Evolutionary conservation across 2,888 invertebrate species (phyloP), one percentile per base, ranked within the genome.

Genomic region (Xanthorhoe spadicearia): DNA sequence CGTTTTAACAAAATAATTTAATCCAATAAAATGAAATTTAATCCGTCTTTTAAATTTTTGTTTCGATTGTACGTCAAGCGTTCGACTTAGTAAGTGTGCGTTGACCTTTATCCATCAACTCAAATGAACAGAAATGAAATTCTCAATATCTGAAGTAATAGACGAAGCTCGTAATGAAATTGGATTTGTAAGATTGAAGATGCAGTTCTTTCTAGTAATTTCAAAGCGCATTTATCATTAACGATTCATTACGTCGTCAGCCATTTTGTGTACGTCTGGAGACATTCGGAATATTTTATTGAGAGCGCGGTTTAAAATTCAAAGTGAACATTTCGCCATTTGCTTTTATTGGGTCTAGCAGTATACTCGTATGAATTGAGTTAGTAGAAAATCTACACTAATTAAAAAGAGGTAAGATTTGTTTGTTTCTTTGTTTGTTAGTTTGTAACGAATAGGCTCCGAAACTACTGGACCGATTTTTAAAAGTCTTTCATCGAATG

Each of bases 121-220:
- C 8, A 38, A 38, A 38, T 38, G 38, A 19, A 54, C 54, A 54
- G 54, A 56, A 65, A 56, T 61, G 48, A 48, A 10, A 46, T 61
- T 56, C 56, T 13, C 52, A 43, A 43, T 43, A 13, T 13, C 13
- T 43, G 13, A 51, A 48, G 48, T 61, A 51, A 56, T 56, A 55
- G 52, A 61, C 43, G 54, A 55, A 54, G 54, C 38, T 61, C 56
- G 35, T 46, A 55, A 35, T 52, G 49, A 54, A 61, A 66, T 66
- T 66, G 52, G 61, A 61, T 61, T 50, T 43, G 28, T 38, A 10
- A 43, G 61, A 66, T 66, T 53, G 66, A 66, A 53, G 48, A 56
- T 57, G 57, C 63, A 62, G 15, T 46, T 48, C 56, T 19, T 57
- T 63, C 57, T n/a, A 49, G 57, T 63, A 23, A 58, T 63, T 35